phyloP scores from a whole-genome alignment of 2,797 vertebrate species.

The Myotis planiceps region DNA sequence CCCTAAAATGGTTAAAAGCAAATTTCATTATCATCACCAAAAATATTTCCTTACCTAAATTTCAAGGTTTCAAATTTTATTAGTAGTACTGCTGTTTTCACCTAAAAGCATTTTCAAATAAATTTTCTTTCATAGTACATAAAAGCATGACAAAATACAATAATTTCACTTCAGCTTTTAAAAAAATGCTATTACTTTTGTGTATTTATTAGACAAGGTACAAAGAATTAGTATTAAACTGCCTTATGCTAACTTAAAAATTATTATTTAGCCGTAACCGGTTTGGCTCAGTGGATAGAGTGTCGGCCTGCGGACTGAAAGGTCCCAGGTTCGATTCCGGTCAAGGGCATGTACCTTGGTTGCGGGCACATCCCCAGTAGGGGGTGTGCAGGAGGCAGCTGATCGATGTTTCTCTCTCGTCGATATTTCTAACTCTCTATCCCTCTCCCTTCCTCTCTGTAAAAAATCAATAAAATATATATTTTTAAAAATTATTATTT shows the following conservation, averaged over 20 bases:
- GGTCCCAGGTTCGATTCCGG: too few species aligned
- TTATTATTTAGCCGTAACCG: background rate
- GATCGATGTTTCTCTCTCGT: too few species aligned
- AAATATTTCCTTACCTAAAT: constrained; percentile 47
- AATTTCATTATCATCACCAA: constrained; percentile 53
- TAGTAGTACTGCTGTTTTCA: background rate
- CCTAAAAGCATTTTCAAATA: constrained; percentile 14
- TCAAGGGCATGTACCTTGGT: too few species aligned
- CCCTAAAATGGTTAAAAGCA: constrained; percentile 88
- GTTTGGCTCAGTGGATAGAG: too few species aligned
- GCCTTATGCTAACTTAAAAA: background rate
- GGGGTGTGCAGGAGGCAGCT: too few species aligned
- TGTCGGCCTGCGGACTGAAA: too few species aligned
- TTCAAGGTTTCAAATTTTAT: constrained; percentile 57
- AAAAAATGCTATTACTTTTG: background rate
- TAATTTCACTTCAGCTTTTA: constrained; percentile 3
- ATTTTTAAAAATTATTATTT: constrained; percentile 1
- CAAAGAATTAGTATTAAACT: constrained; percentile 10
- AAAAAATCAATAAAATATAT: too few species aligned
- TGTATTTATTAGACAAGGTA: background rate
- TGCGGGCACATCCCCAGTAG: too few species aligned
- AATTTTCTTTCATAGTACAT: background rate
- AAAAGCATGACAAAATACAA: background rate
- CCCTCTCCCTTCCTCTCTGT: too few species aligned
- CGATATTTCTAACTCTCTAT: too few species aligned